Evolutionary conservation across 2,888 invertebrate genomes (phyloP), one percentile per base, ranked within the genome.

Genomic region (Ashinkailepas kermadecensis): DNA sequence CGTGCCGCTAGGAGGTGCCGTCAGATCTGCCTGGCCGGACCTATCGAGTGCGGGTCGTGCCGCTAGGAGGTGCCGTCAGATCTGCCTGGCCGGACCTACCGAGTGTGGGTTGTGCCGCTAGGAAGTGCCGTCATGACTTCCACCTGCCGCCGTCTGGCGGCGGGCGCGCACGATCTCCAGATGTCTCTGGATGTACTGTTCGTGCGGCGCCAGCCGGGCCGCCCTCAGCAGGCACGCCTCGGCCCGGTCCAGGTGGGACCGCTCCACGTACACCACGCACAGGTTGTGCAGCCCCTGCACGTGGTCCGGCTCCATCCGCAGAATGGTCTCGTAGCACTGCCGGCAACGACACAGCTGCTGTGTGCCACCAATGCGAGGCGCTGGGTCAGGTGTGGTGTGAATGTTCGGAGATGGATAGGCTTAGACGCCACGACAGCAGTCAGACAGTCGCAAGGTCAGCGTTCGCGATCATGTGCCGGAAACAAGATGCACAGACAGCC

Each of bases 271-370:
- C 0, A 98, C 97, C 12, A 98, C 98, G 88, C 98, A 98, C 56
- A 98, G 90, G 88, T 98, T 98, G 89, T 98, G 98, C 78, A 95
- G 90, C 0, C 96, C 97, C 89, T 97, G 97, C 83, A 96, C 94
- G 87, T 97, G 96, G 85, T 92, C 92, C 0, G 97, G 93, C 85
- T 98, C 97, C 84, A 95, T 88, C 85, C 93, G 92, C 21, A 97
- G 88, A 85, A 98, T 97, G 84, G 93, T 92, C 81, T 92, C 92
- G 89, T 98, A 98, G 87, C 97, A 97, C 93, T 95, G 90, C 23
- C 23, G 13, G 15, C 59, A 39, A 39, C 2, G 39, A 39, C 39
- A 1, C 39, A 39, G 39, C 39, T 39, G 39, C 39, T 39, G 39
- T 39, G 39, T 39, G 39, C 39, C 39, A 39, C 39, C 39, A 1